Percentiles rank a stretch among this genome's conserved stretches.
Evolutionary conservation across 2,888 invertebrate genomes (phyloP).

Genomic region (Tiliacea citrago): DNA sequence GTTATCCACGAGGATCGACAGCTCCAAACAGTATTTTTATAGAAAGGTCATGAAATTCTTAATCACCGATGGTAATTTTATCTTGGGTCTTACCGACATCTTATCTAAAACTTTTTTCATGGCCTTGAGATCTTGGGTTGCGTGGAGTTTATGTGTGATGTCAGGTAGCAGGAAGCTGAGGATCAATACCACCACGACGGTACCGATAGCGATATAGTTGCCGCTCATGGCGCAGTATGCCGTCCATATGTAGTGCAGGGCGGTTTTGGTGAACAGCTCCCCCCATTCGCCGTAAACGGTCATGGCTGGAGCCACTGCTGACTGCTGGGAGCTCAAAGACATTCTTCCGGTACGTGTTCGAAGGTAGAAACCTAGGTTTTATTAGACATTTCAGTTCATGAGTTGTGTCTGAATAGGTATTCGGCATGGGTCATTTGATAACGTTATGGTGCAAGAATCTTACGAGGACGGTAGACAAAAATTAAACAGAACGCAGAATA

Average conservation of each 20-base stretch:
- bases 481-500: background rate
- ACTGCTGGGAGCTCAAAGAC: background rate
- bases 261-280: slow-evolving; percentile 44
- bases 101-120: slow-evolving; percentile 77
- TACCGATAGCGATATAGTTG: slow-evolving; percentile 72
- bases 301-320: background rate
- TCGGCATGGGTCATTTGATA: background rate
- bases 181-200: slow-evolving; percentile 74
- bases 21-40: background rate
- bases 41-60: background rate
- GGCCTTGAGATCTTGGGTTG: slow-evolving; percentile 74
- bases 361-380: slow-evolving; percentile 42
- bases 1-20: background rate
- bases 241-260: slow-evolving; percentile 62
- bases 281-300: slow-evolving; percentile 35
- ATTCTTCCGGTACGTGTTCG: slow-evolving; percentile 14
- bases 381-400: background rate
- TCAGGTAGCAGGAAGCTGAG: slow-evolving; percentile 79
- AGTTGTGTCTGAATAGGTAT: background rate
- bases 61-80: background rate
- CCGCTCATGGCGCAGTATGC: slow-evolving; percentile 66
- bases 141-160: slow-evolving; percentile 76
- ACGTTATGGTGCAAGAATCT: background rate
- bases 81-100: slow-evolving; percentile 75
- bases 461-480: background rate